Evolutionary conservation across 2,113 vertebrate species (phyloP), one percentile per base, ranked within the genome.

Genomic region (Callionymus lyra): DNA sequence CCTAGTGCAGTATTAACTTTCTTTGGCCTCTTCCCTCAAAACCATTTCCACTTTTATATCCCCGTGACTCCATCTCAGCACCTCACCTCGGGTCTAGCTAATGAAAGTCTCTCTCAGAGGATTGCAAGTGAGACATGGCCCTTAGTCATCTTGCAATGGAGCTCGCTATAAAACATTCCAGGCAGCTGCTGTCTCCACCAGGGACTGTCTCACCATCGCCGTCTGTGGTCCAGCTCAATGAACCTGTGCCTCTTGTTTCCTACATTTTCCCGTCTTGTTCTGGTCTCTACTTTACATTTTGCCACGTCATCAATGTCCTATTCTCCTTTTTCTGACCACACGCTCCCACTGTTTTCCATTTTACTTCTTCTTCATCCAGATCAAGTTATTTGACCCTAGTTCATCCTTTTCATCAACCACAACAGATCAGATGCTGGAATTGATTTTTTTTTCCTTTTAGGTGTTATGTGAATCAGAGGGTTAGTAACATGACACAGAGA

Each of bases 41-140:
- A 72, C 69, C 70, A 71, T 76, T 66, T 70, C 3, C 31, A 64
- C 60, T 76, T 74, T 53, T 68, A 74, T 72, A 77, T 76, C 59
- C 58, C 59, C 15, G 58, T 1, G 47, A 55, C 62, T 65, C 39
- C 10, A 38, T 68, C 61, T 61, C 37, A 16, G 38, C 5, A 16
- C 46, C 27, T 31, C 72, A 64, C 65, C 77, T 53, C 38, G 1
- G 57, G 68, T 68, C 61, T 14, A 40, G 50, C 77, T 76, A 72
- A 78, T 77, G 76, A 74, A 74, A 72, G 55, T 61, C 34, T 51
- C 47, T 73, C 63, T 70, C 76, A 12, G 41, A 68, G 74, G 59
- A 76, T 66, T 67, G 64, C 3, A 54, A 64, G 63, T 57, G 63
- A 72, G 72, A 69, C 53, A 38, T 68, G 57, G 63, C 74, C 65